Base-by-base conservation (phyloP, 2,888 invertebrate species). In the Taphrorychus bicolor region DNA sequence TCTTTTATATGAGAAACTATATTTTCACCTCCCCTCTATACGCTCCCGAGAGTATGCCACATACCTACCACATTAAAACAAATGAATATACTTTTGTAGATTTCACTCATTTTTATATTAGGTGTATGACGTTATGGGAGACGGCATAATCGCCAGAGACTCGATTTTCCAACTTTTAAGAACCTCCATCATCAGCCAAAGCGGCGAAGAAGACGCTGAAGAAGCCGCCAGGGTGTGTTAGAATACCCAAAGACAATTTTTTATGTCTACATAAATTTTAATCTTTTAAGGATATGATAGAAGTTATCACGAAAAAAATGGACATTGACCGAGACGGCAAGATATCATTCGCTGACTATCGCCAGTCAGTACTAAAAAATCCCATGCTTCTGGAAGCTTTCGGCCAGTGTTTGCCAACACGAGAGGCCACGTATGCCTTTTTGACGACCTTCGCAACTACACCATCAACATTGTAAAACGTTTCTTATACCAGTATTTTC, bases 261-360 rank as follows among this genome's bases (percentile, higher is more conserved):
- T n/a, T n/a, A n/a, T n/a, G n/a, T n/a, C n/a, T n/a, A n/a, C n/a
- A n/a, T n/a, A n/a, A n/a, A n/a, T n/a, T n/a, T n/a, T n/a, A n/a
- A n/a, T n/a, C n/a, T 53, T 64, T 60, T n/a, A 84, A 91, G 87
- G 93, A 93, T 76, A 84, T 93, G 76, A 88, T 90, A 0, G 91
- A 91, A 73, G 86, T 89, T 17, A 83, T 91, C 74, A 82, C 91
- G 11, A 91, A 89, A 76, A 88, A 91, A 76, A 87, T 93, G 86
- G 93, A 93, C 75, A 70, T 84, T 0, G 93, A 94, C 76, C 84
- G 89, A 68, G 93, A 93, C 76, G 91, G 91, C 0, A 84, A 88
- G 62, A 88, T 93, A 21, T 90, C 88, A 14, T 88, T 86, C 72
- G 83, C 85, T 2, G 92, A 92, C 76, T 92, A 89, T 76, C 84